A percentile compares a stretch with the other conserved stretches of the same genome.
Evolutionary conservation across 2,113 vertebrate species (phyloP).

Genomic region (Nestor notabilis): DNA sequence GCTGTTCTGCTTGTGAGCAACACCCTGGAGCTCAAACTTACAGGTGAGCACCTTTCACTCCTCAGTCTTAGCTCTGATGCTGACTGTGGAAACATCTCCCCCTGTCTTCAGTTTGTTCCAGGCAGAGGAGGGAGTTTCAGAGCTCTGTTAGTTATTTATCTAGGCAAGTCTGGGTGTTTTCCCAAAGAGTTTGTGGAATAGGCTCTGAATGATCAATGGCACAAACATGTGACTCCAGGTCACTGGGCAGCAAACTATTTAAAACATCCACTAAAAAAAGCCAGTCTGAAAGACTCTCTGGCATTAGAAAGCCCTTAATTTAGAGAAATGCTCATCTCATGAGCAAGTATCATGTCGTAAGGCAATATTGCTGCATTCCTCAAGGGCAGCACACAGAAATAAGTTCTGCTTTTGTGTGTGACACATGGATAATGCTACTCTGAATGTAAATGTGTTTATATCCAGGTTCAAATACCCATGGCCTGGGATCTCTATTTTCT

Average conservation of each 20-base stretch:
- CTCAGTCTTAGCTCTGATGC: neutral
- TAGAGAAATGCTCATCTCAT: neutral
- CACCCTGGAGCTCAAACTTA: neutral
- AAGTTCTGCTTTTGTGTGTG: neutral
- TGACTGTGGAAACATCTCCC: constrained; percentile 37
- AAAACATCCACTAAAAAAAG: neutral
- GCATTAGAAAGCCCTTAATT: constrained; percentile 4
- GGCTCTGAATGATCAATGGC: neutral
- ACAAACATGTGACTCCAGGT: constrained; percentile 1
- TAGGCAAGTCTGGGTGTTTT: neutral
- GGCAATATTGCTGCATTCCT: neutral
- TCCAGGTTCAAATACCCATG: neutral
- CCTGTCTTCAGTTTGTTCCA: constrained; percentile 13
- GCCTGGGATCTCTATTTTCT: neutral
- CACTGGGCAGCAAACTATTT: constrained; percentile 3
- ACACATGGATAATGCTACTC: neutral
- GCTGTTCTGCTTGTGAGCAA: neutral
- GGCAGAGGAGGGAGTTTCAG: neutral
- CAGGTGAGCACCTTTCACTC: neutral
- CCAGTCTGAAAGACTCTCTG: neutral
- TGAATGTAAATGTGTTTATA: neutral
- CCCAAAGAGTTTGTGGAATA: constrained; percentile 11
- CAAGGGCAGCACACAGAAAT: neutral
- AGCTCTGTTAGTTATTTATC: neutral
- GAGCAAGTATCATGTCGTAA: neutral